Evolutionary conservation across 2,113 vertebrate genomes (phyloP), one percentile per base, ranked within the genome.

Genomic region (Prolemur simus): DNA sequence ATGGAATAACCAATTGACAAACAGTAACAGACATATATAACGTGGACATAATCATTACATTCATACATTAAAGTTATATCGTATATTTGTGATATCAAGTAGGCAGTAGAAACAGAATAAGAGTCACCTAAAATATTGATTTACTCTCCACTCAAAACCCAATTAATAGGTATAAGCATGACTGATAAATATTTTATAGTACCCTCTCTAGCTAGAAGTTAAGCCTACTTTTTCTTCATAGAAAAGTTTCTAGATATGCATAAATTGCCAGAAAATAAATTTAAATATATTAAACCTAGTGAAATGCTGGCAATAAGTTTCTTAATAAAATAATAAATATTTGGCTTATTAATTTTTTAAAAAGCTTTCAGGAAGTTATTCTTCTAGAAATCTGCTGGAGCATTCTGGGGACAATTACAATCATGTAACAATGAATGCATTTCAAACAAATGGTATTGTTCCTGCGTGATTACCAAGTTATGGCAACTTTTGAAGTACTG

Each of bases 381-480:
- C 52, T 82, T 88, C 54, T 89, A 86, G 56, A 85, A 80, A 74
- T 69, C 12, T 18, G 74, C 81, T 95, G 66, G 63, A 56, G 64
- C 63, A 89, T 86, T 94, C 68, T 89, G 47, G 52, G 80, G n/a
- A 83, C 52, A 82, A 82, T 92, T 94, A 74, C 64, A 92, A 82
- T 91, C 52, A 86, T 73, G 6, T 86, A 94, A 94, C 60, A 94
- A 94, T 78, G 56, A 96, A 23, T 45, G 2, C 25, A 86, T 93
- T 97, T 92, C 60, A 94, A 90, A 85, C 27, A 96, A 95, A 96
- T 89, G 54, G 21, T 52, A 95, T 93, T 95, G 52, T 91, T 92
- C 39, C 1, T 86, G 63, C 39, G 54, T 58, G 47, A 81, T 95
- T 91, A 77, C 3, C 49, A 85, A 90, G 82, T 92, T 86, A 78